Conservation (phyloP, 2,113 vertebrate genomes). For the Hyperopisus bebe region DNA sequence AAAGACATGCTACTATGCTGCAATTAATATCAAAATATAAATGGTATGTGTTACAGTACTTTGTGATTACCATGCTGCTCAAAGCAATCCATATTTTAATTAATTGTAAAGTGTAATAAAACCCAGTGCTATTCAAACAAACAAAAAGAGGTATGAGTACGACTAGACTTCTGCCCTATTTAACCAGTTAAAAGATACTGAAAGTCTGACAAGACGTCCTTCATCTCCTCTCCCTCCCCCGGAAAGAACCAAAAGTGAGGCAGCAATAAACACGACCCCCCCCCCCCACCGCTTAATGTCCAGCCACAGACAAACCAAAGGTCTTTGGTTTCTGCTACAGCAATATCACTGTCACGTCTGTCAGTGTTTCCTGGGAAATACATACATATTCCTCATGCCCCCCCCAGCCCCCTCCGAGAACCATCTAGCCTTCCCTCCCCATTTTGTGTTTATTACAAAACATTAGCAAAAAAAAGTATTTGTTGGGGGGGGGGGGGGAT, state of each 20-base stretch:
- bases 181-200: not conserved
- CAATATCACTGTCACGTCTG: not conserved
- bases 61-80: not conserved
- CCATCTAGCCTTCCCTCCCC: not conserved
- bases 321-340: not conserved
- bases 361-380: slow-evolving; percentile 1
- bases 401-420: not conserved
- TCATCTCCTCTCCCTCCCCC: not conserved
- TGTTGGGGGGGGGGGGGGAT: not conserved
- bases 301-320: not conserved
- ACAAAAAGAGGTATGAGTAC: not conserved
- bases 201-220: not conserved
- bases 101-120: not conserved
- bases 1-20: not conserved
- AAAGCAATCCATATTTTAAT: not conserved
- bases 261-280: not conserved
- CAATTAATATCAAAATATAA: not conserved
- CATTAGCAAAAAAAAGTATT: slow-evolving; percentile 3
- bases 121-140: not conserved
- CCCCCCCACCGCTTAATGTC: not conserved
- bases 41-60: not conserved
- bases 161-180: not conserved
- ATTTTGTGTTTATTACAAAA: not conserved
- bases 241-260: not conserved
- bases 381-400: not conserved